Evolutionary conservation across 2,888 invertebrate genomes (phyloP).

Genomic region (Patella depressa): DNA sequence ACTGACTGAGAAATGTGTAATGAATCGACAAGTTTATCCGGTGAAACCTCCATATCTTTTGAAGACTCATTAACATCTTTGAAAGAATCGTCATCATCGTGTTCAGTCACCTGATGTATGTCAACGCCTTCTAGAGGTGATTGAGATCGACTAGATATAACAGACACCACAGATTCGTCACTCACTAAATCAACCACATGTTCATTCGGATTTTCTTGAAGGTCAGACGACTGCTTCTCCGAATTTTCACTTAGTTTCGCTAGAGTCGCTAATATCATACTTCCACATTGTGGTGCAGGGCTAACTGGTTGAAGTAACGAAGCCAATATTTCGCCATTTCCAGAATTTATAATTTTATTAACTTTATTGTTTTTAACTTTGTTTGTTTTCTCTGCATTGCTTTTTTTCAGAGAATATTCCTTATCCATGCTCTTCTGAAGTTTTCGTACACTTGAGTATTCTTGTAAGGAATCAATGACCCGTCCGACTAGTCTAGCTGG

Average conservation of each 20-base stretch:
- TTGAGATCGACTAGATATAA: background rate
- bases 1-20: no score
- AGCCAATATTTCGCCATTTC: background rate
- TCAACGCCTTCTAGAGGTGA: background rate
- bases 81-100: no score
- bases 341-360: background rate
- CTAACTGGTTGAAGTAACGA: background rate
- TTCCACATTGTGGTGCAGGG: background rate
- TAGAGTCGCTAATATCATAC: background rate
- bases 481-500: background rate
- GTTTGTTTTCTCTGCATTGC: background rate
- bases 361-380: background rate
- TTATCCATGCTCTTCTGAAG: background rate
- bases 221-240: background rate
- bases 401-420: no score
- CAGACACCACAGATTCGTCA: background rate
- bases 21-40: no score
- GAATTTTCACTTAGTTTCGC: background rate
- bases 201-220: background rate
- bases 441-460: background rate
- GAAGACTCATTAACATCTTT: no score
- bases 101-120: background rate
- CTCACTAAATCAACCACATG: background rate
- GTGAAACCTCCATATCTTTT: no score
- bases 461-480: background rate